A percentile compares a stretch with the other conserved stretches of the same genome.
Conservation (phyloP, 1,140 invertebrate species). For the Pseudachorutes palmiensis region DNA sequence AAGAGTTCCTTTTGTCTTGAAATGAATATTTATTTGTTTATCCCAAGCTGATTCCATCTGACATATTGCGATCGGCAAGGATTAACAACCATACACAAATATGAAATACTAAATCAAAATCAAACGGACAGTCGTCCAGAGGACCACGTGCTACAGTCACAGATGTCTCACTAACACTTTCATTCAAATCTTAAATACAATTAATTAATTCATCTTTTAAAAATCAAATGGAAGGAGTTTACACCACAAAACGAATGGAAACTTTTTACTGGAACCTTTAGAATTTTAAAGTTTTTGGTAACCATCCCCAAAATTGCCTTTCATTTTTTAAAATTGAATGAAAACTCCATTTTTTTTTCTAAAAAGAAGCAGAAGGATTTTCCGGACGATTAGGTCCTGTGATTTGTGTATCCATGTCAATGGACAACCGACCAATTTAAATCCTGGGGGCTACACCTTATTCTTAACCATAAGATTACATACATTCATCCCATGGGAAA, state of each 20-base stretch:
- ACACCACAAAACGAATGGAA: too few relatives aligned
- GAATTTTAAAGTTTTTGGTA: conserved; percentile 1
- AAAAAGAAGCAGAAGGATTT: neutral
- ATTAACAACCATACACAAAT: neutral
- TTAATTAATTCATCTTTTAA: too few relatives aligned
- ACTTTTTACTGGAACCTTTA: neutral
- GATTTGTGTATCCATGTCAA: neutral
- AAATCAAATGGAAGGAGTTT: too few relatives aligned
- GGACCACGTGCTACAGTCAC: too few relatives aligned
- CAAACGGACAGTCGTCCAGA: neutral
- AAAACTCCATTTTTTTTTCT: too few relatives aligned
- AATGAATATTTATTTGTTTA: neutral
- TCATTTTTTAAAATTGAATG: too few relatives aligned
- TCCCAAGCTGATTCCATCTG: neutral
- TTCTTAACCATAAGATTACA: too few relatives aligned
- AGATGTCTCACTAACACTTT: too few relatives aligned
- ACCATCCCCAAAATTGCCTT: too few relatives aligned
- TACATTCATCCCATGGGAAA: too few relatives aligned
- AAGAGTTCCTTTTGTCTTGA: neutral
- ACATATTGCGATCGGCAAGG: neutral
- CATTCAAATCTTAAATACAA: too few relatives aligned
- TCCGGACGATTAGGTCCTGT: neutral
- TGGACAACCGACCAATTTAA: neutral
- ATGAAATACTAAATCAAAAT: neutral
- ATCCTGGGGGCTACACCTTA: too few relatives aligned